Conservation (phyloP, 2,888 invertebrate species). For the Drosophila sordidapex region DNA sequence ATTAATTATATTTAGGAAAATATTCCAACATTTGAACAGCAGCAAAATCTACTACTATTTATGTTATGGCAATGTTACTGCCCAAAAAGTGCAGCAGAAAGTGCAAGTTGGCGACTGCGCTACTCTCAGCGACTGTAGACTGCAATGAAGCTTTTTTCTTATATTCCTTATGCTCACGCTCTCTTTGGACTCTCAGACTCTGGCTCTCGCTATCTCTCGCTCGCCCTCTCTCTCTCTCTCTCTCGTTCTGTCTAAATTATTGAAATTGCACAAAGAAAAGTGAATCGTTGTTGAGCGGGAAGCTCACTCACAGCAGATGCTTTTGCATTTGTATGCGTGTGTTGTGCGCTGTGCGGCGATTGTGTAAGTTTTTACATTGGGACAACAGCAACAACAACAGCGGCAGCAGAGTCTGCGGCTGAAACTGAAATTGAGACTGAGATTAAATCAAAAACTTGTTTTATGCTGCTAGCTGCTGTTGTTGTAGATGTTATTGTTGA, state of each 20-base stretch:
- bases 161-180: slow-evolving; percentile 40
- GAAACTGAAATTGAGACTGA: slow-evolving; percentile 63
- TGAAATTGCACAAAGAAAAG: slow-evolving; percentile 81
- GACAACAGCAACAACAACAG: slow-evolving; percentile 17
- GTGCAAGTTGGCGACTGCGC: slow-evolving; percentile 64
- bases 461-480: slow-evolving; percentile 48
- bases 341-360: slow-evolving; percentile 49
- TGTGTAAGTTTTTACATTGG: slow-evolving; percentile 76
- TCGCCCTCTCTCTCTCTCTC: slow-evolving; percentile 8
- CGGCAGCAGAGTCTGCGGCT: slow-evolving; percentile 39
- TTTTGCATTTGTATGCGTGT: slow-evolving; percentile 40
- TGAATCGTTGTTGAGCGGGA: slow-evolving; percentile 70
- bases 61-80: slow-evolving; percentile 11
- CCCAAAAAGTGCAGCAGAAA: slow-evolving; percentile 64
- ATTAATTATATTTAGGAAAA: not conserved
- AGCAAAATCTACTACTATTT: slow-evolving; percentile 67
- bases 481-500: slow-evolving; percentile 43
- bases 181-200: slow-evolving; percentile 21
- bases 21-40: not conserved
- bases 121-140: slow-evolving; percentile 33
- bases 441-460: slow-evolving; percentile 63
- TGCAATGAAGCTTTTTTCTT: slow-evolving; percentile 46
- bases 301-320: slow-evolving; percentile 45
- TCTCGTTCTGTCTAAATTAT: slow-evolving; percentile 55
- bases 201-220: slow-evolving; percentile 16